Conservation (phyloP, 2,113 vertebrate species). For the Pelecanus crispus region DNA sequence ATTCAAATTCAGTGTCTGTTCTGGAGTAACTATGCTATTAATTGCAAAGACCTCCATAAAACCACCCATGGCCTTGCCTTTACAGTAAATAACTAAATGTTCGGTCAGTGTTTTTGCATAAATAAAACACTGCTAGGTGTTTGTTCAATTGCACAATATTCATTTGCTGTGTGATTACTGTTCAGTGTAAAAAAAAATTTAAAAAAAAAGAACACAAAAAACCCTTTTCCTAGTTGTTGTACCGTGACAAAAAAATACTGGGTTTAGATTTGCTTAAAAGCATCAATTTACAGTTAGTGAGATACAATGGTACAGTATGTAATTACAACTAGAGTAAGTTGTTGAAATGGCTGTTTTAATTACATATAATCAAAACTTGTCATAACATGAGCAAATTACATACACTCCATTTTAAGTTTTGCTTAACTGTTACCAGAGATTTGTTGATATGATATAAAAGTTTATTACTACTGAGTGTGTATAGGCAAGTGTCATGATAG, state of each 20-base stretch:
- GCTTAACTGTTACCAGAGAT: constrained; percentile 66
- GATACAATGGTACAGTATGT: constrained; percentile 75
- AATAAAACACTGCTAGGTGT: constrained; percentile 72
- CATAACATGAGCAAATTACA: constrained; percentile 62
- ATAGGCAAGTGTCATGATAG: constrained; percentile 71
- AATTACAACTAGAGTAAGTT: constrained; percentile 78
- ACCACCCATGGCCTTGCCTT: constrained; percentile 84
- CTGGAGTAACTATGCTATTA: constrained; percentile 78
- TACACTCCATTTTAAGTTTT: constrained; percentile 67
- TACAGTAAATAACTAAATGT: constrained; percentile 75
- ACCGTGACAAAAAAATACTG: constrained; percentile 71
- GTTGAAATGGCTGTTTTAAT: constrained; percentile 75
- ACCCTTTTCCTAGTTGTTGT: constrained; percentile 72
- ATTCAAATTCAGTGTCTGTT: constrained; percentile 72
- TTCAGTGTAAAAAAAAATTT: constrained; percentile 56
- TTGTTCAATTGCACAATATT: constrained; percentile 76
- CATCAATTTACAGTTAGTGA: constrained; percentile 71
- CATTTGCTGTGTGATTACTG: constrained; percentile 75
- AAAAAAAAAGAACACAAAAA: not conserved
- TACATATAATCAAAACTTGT: constrained; percentile 69
- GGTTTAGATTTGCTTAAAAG: constrained; percentile 68
- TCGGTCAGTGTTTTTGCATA: constrained; percentile 70
- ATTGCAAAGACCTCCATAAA: constrained; percentile 81
- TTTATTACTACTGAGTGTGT: constrained; percentile 65
- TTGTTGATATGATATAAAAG: constrained; percentile 62